Evolutionary conservation across 2,797 vertebrate genomes (phyloP), one percentile per base, ranked within the genome.

Genomic region (Myripristis murdjan): DNA sequence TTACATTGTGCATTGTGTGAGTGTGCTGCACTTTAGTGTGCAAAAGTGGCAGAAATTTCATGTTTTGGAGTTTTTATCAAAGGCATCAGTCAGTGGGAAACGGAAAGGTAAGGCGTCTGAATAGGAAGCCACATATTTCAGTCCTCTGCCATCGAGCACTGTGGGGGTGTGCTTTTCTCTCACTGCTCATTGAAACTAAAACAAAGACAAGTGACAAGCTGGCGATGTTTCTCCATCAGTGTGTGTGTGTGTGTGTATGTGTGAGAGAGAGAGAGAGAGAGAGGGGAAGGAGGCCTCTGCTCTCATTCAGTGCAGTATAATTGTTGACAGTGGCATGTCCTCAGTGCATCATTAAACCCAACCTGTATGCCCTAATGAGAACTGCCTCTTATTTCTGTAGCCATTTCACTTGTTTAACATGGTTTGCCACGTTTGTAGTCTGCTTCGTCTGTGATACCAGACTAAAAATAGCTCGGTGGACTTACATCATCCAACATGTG

Each of bases 281-380:
- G 22, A 24, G 23, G 31, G 6, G 64, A 41, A 24, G 22, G 6
- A 35, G 52, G 57, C 63, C 41, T 70, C 8, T 20, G 49, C 28
- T 70, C 23, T 62, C 20, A 80, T 47, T 73, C 26, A 61, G 11
- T 44, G 52, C 49, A 8, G 43, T 64, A 1, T 70, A 70, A 73
- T 87, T 47, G 83, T 75, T 82, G 66, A 80, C 77, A 33, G 43
- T 9, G n/a, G 53, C 15, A 26, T 47, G 15, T 39, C 12, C 11
- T 76, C 39, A 67, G 33, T 57, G 35, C 59, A 64, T 53, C 57
- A 56, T 62, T 67, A 47, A 53, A 44, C 73, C 39, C n/a, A 14
- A 20, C 24, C 26, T 16, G 28, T 18, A 62, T 23, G 10, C 11
- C 10, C n/a, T 70, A 4, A 8, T 46, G 53, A 68, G 49, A 62